Evolutionary conservation across 2,113 vertebrate species (phyloP).

Genomic region (Marcusenius ussheri): DNA sequence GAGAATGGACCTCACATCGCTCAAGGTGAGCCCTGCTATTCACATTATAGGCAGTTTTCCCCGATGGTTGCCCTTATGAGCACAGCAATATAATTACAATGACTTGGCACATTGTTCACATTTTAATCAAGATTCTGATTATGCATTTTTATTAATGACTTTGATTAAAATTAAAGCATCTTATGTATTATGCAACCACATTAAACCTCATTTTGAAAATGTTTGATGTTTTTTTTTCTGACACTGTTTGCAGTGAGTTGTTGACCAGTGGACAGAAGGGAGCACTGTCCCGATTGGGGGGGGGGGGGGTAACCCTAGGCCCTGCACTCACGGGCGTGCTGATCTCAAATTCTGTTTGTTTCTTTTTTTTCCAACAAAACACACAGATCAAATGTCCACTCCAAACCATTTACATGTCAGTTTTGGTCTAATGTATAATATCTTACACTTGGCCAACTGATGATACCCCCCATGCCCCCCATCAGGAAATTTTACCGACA

Average conservation of each 20-base stretch:
- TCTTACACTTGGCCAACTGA: too few species aligned
- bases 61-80: not conserved
- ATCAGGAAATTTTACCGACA: not conserved
- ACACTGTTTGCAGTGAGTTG: not conserved
- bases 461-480: too few species aligned
- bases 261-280: not conserved
- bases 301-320: not conserved
- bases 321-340: too few species aligned
- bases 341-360: too few species aligned
- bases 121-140: constrained; percentile 8
- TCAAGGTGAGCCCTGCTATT: not conserved
- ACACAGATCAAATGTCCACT: not conserved
- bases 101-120: not conserved
- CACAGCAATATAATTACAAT: not conserved
- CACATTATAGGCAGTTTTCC: not conserved
- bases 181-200: constrained; percentile 8
- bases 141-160: constrained; percentile 9
- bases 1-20: not conserved
- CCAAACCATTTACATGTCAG: not conserved
- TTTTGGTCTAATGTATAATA: not conserved
- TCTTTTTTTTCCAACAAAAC: too few species aligned
- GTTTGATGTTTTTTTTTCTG: not conserved
- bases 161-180: constrained; percentile 4
- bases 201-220: not conserved
- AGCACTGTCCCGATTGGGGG: not conserved